Percentiles rank a stretch among this genome's conserved stretches.
Evolutionary conservation across 1,140 invertebrate species (phyloP).

Genomic region (Popillia japonica): DNA sequence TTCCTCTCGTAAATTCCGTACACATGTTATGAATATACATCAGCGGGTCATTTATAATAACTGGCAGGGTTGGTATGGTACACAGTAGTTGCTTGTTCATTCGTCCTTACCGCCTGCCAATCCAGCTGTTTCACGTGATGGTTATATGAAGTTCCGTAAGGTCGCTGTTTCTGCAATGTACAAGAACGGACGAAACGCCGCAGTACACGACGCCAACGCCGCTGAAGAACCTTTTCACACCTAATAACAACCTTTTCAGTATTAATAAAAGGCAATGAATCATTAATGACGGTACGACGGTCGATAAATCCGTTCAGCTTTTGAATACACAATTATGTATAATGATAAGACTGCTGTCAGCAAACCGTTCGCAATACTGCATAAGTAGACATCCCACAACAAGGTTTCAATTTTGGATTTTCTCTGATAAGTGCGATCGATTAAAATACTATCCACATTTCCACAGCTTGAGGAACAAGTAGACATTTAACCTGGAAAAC

Average conservation of each 20-base stretch:
- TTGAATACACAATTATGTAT: conserved; percentile 17
- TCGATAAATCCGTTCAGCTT: conserved; percentile 30
- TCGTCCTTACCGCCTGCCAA: conserved; percentile 15
- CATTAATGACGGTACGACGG: conserved; percentile 19
- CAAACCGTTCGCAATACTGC: not conserved
- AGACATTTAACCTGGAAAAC: too few relatives aligned
- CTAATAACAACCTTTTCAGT: conserved; percentile 34
- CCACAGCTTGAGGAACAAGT: too few relatives aligned
- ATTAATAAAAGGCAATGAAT: conserved; percentile 33
- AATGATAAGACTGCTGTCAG: not conserved
- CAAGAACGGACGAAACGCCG: not conserved
- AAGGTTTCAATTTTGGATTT: not conserved
- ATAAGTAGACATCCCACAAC: not conserved
- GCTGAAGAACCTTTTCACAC: conserved; percentile 33
- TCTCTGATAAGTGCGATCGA: not conserved
- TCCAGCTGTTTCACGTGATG: not conserved
- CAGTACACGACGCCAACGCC: not conserved
- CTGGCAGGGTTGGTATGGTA: conserved; percentile 1
- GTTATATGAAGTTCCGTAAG: not conserved
- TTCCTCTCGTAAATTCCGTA: conserved; percentile 7
- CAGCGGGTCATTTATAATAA: conserved; percentile 32
- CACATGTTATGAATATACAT: conserved; percentile 34
- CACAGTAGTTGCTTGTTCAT: conserved; percentile 16
- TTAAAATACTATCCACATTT: too few relatives aligned
- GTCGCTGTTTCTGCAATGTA: not conserved